Percentiles rank a stretch among this genome's conserved stretches.
phyloP scores from a whole-genome alignment of 1,140 invertebrate genomes.

The Nautilus pompilius region DNA sequence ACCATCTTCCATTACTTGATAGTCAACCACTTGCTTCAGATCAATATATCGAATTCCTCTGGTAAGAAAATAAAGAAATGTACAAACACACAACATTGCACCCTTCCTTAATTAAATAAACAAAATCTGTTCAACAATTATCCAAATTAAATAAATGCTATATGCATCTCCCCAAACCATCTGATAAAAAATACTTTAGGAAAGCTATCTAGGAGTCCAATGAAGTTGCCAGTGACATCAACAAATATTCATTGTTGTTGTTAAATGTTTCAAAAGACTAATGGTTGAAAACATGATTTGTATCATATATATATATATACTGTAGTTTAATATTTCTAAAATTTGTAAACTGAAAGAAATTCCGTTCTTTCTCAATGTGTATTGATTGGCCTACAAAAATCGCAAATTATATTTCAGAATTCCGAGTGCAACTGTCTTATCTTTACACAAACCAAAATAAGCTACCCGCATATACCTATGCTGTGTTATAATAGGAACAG shows the following conservation, averaged over 20 bases:
- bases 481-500: no score
- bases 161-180: background rate
- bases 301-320: no score
- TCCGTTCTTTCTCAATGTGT: no score
- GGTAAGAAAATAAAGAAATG: background rate
- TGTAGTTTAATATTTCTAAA: no score
- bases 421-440: no score
- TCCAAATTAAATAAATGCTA: background rate
- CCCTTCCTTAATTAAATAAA: background rate
- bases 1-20: slow-evolving; percentile 1
- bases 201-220: background rate
- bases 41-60: background rate
- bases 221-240: background rate
- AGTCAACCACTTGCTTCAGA: background rate
- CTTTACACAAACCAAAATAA: no score
- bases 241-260: background rate
- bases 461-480: no score
- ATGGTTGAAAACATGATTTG: no score
- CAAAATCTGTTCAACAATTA: background rate
- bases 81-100: background rate
- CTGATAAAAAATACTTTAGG: background rate
- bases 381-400: no score
- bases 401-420: no score
- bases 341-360: no score
- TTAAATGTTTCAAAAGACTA: no score